These are phyloP conservation scores for Ailurus styani DNA, from an alignment of 2,113 vertebrate genomes.

Conservation along the genomic window DNA sequence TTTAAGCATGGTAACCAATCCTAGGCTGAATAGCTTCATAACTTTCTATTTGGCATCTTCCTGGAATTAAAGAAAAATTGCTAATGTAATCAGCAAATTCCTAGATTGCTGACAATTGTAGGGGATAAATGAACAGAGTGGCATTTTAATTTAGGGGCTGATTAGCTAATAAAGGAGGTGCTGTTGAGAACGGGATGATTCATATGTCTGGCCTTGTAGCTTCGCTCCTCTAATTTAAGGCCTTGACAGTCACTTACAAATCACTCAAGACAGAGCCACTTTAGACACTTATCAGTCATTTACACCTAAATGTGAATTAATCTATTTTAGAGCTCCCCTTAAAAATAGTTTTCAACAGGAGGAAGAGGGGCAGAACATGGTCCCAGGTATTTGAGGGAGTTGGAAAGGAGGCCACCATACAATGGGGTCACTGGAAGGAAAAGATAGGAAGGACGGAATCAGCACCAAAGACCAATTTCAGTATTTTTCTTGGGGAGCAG, in stretches of 20 bases:
- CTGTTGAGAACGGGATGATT: neutral
- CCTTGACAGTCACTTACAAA: neutral
- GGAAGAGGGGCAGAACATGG: neutral
- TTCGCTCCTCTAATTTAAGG: neutral
- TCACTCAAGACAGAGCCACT: neutral
- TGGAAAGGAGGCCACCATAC: neutral
- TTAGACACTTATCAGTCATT: neutral
- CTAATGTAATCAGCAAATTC: slow-evolving; percentile 54
- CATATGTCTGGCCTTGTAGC: neutral
- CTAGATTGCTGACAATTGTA: slow-evolving; percentile 36
- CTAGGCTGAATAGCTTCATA: neutral
- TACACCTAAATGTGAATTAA: neutral
- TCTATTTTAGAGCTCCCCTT: neutral
- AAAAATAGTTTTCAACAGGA: neutral
- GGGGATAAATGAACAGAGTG: slow-evolving; percentile 27
- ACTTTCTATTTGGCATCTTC: slow-evolving; percentile 13
- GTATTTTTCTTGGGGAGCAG: neutral
- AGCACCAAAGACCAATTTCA: neutral
- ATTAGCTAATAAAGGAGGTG: slow-evolving; percentile 51
- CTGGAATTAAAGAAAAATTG: slow-evolving; percentile 40
- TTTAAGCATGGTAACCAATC: neutral
- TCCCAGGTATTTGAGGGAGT: neutral
- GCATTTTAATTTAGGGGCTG: slow-evolving; percentile 43
- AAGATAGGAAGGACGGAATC: neutral
- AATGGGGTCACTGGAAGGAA: neutral